These are phyloP conservation scores for Drosophila prostipennis DNA, from an alignment of 2,888 invertebrate genomes.

Conservation along the genomic window DNA sequence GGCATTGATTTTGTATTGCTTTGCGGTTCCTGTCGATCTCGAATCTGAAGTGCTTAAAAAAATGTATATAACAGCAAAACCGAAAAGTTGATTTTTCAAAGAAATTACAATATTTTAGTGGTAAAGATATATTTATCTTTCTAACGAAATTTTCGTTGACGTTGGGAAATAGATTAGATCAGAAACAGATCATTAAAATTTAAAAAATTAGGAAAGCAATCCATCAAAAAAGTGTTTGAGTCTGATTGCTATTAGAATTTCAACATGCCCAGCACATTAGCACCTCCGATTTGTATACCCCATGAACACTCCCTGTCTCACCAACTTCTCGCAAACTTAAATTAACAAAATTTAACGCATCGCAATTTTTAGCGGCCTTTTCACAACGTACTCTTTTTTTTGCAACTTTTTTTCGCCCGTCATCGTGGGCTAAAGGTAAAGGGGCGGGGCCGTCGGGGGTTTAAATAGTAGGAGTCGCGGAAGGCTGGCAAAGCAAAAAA, in stretches of 20 bases:
- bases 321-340: conserved; percentile 53
- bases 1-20: conserved; percentile 52
- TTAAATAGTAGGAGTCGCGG: conserved; percentile 50
- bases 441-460: not conserved
- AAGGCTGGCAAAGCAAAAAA: conserved; percentile 66
- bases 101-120: too few relatives aligned
- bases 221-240: too few relatives aligned
- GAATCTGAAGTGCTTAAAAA: conserved; percentile 3
- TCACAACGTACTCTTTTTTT: conserved; percentile 20
- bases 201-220: too few relatives aligned
- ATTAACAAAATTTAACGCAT: conserved; percentile 77
- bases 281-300: conserved; percentile 43
- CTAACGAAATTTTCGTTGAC: too few relatives aligned
- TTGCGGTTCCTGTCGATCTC: conserved; percentile 56
- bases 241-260: conserved; percentile 11
- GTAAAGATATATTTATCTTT: too few relatives aligned
- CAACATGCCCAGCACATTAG: conserved; percentile 61
- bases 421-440: conserved; percentile 59
- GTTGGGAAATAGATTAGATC: too few relatives aligned
- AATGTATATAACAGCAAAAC: conserved; percentile 1
- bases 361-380: conserved; percentile 60
- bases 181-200: too few relatives aligned
- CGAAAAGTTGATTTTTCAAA: too few relatives aligned
- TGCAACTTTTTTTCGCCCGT: conserved; percentile 57
- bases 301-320: not conserved